phyloP scores from a whole-genome alignment of 2,113 vertebrate species.

The Anas platyrhynchos region DNA sequence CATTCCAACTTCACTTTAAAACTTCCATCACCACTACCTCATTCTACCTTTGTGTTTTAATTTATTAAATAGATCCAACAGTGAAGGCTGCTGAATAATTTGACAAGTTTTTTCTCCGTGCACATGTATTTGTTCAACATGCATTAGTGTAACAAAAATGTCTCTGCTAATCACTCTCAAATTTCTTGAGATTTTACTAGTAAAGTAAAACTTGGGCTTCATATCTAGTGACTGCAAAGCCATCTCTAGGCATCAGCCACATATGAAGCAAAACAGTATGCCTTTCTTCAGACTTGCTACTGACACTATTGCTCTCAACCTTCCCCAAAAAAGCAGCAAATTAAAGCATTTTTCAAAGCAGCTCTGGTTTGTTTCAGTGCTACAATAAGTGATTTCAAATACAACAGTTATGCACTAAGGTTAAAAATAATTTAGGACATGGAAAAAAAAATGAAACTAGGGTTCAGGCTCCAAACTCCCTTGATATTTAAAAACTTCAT shows the following conservation, averaged over 20 bases:
- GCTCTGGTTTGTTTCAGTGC: slow-evolving; percentile 5
- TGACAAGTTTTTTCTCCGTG: background rate
- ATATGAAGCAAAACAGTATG: background rate
- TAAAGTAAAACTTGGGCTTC: slow-evolving; percentile 8
- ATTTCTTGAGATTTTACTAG: background rate
- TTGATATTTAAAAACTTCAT: slow-evolving; percentile 8
- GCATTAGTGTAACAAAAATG: background rate
- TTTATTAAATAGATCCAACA: background rate
- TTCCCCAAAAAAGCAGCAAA: background rate
- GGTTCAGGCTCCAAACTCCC: slow-evolving; percentile 26
- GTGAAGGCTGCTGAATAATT: background rate
- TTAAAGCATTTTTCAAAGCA: slow-evolving; percentile 25
- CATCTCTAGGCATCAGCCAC: background rate
- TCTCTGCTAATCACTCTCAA: background rate
- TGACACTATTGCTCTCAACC: background rate
- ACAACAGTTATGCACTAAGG: slow-evolving; percentile 19
- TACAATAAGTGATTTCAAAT: slow-evolving; percentile 29
- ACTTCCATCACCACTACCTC: background rate
- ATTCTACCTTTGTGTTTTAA: background rate
- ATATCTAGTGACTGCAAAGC: background rate
- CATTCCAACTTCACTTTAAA: background rate
- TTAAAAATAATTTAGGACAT: slow-evolving; percentile 55
- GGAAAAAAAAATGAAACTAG: background rate
- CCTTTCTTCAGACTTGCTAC: background rate
- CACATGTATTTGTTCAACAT: background rate